Conservation (phyloP, 2,888 invertebrate species). For the Barypeithes pellucidus region DNA sequence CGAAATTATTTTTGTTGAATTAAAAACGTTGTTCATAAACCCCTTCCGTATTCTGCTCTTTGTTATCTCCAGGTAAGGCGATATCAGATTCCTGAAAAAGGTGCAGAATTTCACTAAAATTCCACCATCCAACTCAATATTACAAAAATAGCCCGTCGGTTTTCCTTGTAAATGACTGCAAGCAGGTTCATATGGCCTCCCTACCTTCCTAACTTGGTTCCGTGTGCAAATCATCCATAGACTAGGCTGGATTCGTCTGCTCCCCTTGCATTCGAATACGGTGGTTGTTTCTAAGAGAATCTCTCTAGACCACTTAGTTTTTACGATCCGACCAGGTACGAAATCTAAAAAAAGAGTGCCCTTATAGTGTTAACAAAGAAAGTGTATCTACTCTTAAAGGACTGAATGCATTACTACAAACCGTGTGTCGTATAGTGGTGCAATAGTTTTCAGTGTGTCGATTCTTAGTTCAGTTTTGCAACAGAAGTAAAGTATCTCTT, state of each 20-base stretch:
- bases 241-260: constrained; percentile 73
- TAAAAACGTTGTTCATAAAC: not conserved
- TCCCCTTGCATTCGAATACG: constrained; percentile 75
- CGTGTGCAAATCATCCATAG: constrained; percentile 78
- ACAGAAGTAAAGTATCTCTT: constrained; percentile 48
- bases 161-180: constrained; percentile 57
- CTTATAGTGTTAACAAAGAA: constrained; percentile 56
- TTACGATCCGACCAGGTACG: constrained; percentile 69
- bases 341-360: constrained; percentile 37
- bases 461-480: constrained; percentile 34
- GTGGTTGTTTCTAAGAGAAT: constrained; percentile 69
- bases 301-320: constrained; percentile 52
- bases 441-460: constrained; percentile 43
- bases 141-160: constrained; percentile 72
- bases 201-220: constrained; percentile 67
- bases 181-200: constrained; percentile 59
- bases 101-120: constrained; percentile 69
- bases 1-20: not conserved
- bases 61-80: constrained; percentile 57
- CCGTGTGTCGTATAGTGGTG: constrained; percentile 38
- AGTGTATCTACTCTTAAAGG: constrained; percentile 34
- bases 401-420: constrained; percentile 32
- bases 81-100: constrained; percentile 69
- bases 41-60: not conserved
- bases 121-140: constrained; percentile 66